Conservation (phyloP, 2,797 vertebrate species). For the Malurus leucopterus region DNA sequence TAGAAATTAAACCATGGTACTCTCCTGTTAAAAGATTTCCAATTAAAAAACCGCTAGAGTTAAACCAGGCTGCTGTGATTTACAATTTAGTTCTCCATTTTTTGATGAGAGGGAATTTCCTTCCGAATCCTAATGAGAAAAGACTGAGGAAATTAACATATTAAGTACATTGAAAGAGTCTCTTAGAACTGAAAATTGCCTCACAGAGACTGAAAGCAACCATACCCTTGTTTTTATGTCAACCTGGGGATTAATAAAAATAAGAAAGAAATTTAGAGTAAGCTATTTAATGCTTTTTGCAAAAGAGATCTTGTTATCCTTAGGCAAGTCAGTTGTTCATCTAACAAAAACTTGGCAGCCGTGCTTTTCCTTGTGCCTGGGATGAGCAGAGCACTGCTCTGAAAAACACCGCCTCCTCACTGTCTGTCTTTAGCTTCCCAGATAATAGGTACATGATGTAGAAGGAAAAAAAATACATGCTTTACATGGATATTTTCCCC, state of each 20-base stretch:
- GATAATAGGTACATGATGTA: rapidly evolving
- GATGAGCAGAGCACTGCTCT: neutral
- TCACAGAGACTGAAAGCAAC: neutral
- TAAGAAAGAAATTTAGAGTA: neutral
- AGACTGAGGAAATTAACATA: neutral
- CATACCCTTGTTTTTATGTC: neutral
- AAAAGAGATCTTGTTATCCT: neutral
- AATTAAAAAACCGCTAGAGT: neutral
- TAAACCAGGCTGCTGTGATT: neutral
- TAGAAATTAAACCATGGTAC: neutral
- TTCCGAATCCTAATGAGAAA: neutral
- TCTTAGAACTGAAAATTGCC: neutral
- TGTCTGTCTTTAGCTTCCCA: neutral
- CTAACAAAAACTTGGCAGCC: neutral
- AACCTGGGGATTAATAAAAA: neutral
- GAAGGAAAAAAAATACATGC: neutral
- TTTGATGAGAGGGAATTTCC: neutral
- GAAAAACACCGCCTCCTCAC: neutral
- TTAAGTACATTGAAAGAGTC: neutral
- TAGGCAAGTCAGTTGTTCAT: neutral
- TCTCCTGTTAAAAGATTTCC: neutral
- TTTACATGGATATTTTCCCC: neutral
- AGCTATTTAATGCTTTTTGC: neutral
- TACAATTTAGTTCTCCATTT: neutral
- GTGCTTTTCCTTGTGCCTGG: neutral